Conservation (phyloP, 2,797 vertebrate species). For the Hemibagrus guttatus region DNA sequence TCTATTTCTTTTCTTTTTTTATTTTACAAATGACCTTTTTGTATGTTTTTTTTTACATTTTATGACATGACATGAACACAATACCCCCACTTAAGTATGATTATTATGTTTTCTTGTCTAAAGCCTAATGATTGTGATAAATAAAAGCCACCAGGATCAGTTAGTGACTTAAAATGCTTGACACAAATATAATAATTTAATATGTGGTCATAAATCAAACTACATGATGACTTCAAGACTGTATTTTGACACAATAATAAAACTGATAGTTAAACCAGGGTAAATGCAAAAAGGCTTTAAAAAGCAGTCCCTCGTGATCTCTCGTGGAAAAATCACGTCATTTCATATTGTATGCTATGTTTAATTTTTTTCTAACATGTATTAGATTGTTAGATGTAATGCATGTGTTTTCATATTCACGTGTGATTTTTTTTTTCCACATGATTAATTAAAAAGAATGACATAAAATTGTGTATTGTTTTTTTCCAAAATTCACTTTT, state of each 20-base stretch:
- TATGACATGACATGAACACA: background rate
- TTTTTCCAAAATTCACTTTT: background rate
- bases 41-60: background rate
- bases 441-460: background rate
- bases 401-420: background rate
- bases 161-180: background rate
- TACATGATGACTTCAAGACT: background rate
- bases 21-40: background rate
- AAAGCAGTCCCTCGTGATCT: background rate
- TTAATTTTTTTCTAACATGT: background rate
- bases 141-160: background rate
- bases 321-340: background rate
- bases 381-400: background rate
- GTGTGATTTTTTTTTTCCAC: background rate
- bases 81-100: background rate
- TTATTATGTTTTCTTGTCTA: background rate
- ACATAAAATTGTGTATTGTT: background rate
- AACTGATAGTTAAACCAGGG: background rate
- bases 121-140: background rate
- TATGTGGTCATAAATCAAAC: background rate
- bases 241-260: background rate
- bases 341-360: too few relatives aligned
- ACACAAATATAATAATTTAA: constrained; percentile 4
- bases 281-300: background rate
- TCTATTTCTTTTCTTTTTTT: background rate